Evolutionary conservation across 2,113 vertebrate species (phyloP), one percentile per base, ranked within the genome.

Genomic region (Pandion haliaetus): DNA sequence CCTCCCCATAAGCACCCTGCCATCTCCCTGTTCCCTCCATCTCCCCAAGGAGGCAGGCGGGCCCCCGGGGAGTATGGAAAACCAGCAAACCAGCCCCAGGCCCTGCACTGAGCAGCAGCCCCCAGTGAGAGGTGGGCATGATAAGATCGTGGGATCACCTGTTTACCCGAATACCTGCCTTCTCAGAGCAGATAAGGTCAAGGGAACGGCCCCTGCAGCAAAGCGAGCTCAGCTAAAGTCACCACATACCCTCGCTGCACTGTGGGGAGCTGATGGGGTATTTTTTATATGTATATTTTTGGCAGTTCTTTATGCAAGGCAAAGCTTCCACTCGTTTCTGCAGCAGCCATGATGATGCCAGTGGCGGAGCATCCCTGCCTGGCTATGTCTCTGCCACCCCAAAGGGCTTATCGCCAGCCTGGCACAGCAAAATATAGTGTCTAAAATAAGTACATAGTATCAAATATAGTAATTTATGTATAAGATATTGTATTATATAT

Each of bases 1-100:
- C 52, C 14, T 47, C 36, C 26, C 45, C 0, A 0, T 0, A 1
- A 80, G 54, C 44, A 58, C 29, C 32, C 58, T 1, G 2, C 12
- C 12, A 26, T 6, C 14, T 21, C 10, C 32, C 49, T 25, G 44
- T 21, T 50, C 36, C 62, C 10, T 49, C 55, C 3, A 7, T 31
- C 82, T 78, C 38, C 36, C 28, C 34, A 57, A 34, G 29, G 26
- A 50, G 15, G n/a, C 44, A 44, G 54, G 47, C 0, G 2, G 14
- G 14, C 8, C 32, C 52, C 0, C 0, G 26, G 15, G 67, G n/a
- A 58, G 81, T 24, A 69, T 0, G 15, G 59, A 44, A 91, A 85
- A 47, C 18, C 55, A 52, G 17, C 29, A 70, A 42, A 65, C 6
- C 67, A 76, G 58, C 38, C 36, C 20, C 8, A 6, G 24, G 74